Evolutionary conservation across 2,113 vertebrate species (phyloP).

Genomic region (Ciconia stormi): DNA sequence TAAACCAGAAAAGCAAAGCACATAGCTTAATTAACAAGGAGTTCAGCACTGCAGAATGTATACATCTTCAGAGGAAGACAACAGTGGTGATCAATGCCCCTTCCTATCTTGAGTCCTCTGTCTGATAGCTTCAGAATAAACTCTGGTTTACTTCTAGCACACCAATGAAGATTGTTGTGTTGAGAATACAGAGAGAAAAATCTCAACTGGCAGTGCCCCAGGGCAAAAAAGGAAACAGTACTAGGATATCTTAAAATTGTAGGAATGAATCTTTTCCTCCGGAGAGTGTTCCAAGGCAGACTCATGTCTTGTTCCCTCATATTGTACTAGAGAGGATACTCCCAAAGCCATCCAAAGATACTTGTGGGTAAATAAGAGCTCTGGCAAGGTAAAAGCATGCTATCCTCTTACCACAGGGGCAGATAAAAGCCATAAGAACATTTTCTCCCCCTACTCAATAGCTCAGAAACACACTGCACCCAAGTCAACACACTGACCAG

Average conservation of each 20-base stretch:
- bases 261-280: not conserved
- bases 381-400: not conserved
- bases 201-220: not conserved
- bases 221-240: not conserved
- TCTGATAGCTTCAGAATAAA: not conserved
- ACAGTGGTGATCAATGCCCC: not conserved
- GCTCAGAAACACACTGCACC: not conserved
- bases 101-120: not conserved
- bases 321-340: not conserved
- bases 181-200: not conserved
- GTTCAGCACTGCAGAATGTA: not conserved
- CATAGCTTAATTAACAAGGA: not conserved
- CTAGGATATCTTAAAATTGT: not conserved
- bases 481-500: not conserved
- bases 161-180: not conserved
- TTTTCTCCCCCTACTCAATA: not conserved
- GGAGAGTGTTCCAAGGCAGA: not conserved
- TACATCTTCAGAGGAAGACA: not conserved
- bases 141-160: not conserved
- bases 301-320: not conserved
- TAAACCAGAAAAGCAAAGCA: not conserved
- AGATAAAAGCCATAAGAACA: not conserved
- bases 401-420: not conserved
- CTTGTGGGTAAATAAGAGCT: not conserved
- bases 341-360: not conserved